A percentile compares a stretch with the other conserved stretches of the same genome.
These are phyloP conservation scores for Toxotes lorentzi DNA, from an alignment of 2,797 vertebrate species.

Conservation along the genomic window DNA sequence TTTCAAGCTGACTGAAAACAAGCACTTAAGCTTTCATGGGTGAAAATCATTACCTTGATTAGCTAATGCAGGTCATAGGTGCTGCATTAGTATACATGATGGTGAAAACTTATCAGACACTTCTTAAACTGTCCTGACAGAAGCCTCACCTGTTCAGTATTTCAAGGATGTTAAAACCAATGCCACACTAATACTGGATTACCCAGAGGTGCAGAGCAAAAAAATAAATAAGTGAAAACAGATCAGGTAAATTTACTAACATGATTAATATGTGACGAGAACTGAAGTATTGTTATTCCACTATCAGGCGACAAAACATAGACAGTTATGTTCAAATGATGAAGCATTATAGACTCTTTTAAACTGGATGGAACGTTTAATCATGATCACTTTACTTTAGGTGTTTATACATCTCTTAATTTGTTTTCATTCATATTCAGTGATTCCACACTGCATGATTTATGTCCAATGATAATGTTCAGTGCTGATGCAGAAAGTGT, in stretches of 20 bases:
- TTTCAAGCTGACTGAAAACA: slow-evolving; percentile 64
- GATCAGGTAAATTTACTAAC: neutral
- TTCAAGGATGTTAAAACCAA: slow-evolving; percentile 34
- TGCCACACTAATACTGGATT: neutral
- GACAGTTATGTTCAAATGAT: neutral
- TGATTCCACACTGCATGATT: slow-evolving; percentile 7
- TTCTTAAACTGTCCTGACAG: slow-evolving; percentile 34
- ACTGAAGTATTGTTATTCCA: neutral
- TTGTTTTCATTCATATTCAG: neutral
- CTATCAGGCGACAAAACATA: neutral
- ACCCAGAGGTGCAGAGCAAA: neutral
- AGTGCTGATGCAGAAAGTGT: neutral
- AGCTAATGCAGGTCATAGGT: slow-evolving; percentile 64
- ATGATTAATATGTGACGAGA: neutral
- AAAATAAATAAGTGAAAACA: neutral
- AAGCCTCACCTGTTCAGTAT: slow-evolving; percentile 11
- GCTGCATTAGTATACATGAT: slow-evolving; percentile 53
- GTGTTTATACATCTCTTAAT: slow-evolving; percentile 5
- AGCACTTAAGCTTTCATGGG: slow-evolving; percentile 66
- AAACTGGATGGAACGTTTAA: neutral
- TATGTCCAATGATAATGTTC: neutral
- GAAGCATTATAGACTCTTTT: neutral
- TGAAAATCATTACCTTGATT: slow-evolving; percentile 52
- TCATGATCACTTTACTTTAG: neutral
- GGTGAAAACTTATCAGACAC: slow-evolving; percentile 24